Evolutionary conservation across 2,113 vertebrate species (phyloP), one percentile per base, ranked within the genome.

Genomic region (Poeciliopsis prolifica): DNA sequence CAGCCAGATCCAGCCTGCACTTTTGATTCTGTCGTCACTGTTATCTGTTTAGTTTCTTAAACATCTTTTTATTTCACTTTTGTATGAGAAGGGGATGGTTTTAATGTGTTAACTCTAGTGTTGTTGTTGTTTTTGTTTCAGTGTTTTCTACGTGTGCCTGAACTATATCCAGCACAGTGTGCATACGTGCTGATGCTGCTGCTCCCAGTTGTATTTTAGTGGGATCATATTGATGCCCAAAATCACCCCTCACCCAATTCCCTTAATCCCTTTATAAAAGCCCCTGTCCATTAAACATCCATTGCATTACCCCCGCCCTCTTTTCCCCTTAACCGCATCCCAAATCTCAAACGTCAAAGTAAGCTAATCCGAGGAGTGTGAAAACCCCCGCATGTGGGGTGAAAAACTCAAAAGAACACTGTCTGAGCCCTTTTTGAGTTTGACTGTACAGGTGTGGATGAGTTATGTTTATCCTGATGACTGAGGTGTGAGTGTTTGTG

Each of bases 301-400:
- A 91, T 62, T 81, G 90, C 89, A 90, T 91, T 88, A 48, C 74
- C 72, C 81, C 68, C 35, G 67, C 81, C 64, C 33, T 48, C 14
- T 40, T n/a, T 51, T 58, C n/a, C 68, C 65, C 40, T 72, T 65
- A 19, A 61, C 78, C 82, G 35, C 33, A 11, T 35, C 75, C 82
- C 81, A 79, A 78, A 84, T 82, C 82, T 83, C 85, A 92, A 94
- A 93, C 89, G 94, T 92, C 94, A 92, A 89, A 89, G 93, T 96
- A 95, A 97, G 96, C 96, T 97, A 95, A 93, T 86, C 84, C 68
- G 69, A 90, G 81, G 81, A 73, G 86, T 74, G 86, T 84, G 78
- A 81, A 85, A 81, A 68, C 37, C 62, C 14, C 51, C 66, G 64
- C 75, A 73, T 72, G 54, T 42, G 71, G 61, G 62, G 68, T 76